Percentiles rank a stretch among this genome's conserved stretches.
Conservation (phyloP, 2,113 vertebrate genomes). For the Epinephelus cyanopodus region DNA sequence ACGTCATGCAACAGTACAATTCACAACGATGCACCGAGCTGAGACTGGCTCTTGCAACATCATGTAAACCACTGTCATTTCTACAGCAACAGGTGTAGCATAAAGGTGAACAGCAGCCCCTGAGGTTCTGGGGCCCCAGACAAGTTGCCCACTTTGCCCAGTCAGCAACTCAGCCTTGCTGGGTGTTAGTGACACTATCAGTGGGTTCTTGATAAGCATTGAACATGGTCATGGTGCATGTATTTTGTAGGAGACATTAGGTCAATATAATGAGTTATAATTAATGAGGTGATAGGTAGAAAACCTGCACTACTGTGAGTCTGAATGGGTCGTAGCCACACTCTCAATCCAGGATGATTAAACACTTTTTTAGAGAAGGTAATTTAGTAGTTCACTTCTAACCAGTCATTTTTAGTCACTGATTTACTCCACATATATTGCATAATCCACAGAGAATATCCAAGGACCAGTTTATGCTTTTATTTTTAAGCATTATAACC, state of each 20-base stretch:
- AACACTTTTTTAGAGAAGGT: not conserved
- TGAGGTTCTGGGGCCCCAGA: no score
- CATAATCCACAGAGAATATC: no score
- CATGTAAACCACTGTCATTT: no score
- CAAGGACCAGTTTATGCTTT: not conserved
- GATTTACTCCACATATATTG: not conserved
- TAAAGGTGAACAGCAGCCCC: no score
- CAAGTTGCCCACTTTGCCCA: no score
- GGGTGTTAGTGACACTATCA: not conserved
- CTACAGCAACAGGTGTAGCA: no score
- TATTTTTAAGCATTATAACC: slow-evolving; percentile 8
- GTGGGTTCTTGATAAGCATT: not conserved
- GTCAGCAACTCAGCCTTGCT: no score
- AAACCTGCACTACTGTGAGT: not conserved
- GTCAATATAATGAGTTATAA: not conserved
- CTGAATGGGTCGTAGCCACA: not conserved
- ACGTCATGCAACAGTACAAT: no score
- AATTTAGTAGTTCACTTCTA: not conserved
- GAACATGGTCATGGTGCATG: not conserved
- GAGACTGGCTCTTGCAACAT: no score
- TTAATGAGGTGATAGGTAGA: not conserved
- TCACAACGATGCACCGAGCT: no score
- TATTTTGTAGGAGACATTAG: not conserved
- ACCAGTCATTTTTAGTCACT: not conserved
- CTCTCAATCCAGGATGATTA: not conserved